Evolutionary conservation across 2,888 invertebrate species (phyloP).

Genomic region (Lysandra bellargus): DNA sequence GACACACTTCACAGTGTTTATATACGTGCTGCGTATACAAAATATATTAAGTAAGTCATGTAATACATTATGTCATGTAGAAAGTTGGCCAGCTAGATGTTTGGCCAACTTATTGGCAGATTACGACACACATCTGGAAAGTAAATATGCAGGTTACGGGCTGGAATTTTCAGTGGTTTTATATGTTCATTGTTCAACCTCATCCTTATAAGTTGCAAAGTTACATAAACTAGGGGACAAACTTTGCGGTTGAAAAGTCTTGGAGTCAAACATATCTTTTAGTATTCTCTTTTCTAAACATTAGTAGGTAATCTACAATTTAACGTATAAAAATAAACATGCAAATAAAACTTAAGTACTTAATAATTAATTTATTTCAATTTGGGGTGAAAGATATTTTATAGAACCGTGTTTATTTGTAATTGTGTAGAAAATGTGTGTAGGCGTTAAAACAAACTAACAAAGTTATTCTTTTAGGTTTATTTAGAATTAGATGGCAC

Average conservation of each 20-base stretch:
- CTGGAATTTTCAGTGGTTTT: neutral
- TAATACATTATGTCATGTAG: slow-evolving; percentile 44
- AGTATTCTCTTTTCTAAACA: neutral
- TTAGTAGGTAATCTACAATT: too few species aligned
- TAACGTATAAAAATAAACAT: too few species aligned
- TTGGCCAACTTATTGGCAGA: slow-evolving; percentile 40
- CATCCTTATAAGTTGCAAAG: too few species aligned
- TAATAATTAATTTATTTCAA: neutral
- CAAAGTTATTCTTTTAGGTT: neutral
- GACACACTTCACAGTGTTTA: slow-evolving; percentile 45
- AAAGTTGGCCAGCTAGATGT: slow-evolving; percentile 39
- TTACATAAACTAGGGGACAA: too few species aligned
- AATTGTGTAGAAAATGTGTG: neutral
- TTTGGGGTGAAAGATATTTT: too few species aligned
- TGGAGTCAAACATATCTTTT: neutral
- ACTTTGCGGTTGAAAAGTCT: neutral
- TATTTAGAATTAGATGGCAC: too few species aligned
- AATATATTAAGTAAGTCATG: slow-evolving; percentile 40
- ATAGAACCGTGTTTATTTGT: neutral
- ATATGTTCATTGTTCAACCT: neutral
- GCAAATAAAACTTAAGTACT: too few species aligned
- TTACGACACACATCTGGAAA: slow-evolving; percentile 32
- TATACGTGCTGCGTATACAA: slow-evolving; percentile 40
- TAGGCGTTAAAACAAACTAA: neutral
- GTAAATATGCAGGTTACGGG: slow-evolving; percentile 8